phyloP scores from a whole-genome alignment of 2,797 vertebrate genomes.

The Acomys russatus region DNA sequence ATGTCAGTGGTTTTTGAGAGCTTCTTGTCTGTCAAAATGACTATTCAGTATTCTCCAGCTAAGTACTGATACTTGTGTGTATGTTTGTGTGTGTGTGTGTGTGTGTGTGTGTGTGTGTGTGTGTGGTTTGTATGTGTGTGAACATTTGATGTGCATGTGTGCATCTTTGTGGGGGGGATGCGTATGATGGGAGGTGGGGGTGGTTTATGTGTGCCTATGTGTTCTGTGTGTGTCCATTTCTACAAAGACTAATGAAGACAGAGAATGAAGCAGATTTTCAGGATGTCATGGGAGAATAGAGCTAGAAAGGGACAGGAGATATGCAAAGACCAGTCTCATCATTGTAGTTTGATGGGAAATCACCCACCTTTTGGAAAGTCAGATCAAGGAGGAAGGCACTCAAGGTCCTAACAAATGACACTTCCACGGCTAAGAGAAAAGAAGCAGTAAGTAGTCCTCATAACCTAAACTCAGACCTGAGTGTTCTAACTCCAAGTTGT shows the following conservation, averaged over 20 bases:
- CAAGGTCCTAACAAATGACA: background rate
- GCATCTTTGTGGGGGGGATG: background rate
- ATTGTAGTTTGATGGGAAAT: background rate
- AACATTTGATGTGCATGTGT: background rate
- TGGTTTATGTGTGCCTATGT: background rate
- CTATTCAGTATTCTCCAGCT: background rate
- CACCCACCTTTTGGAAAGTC: background rate
- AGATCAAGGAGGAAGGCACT: background rate
- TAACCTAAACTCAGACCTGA: background rate
- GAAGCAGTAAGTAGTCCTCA: background rate
- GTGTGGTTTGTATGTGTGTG: background rate
- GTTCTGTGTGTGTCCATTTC: background rate
- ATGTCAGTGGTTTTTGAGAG: conserved; percentile 36
- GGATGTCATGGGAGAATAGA: background rate
- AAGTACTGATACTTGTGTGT: background rate
- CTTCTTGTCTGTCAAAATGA: conserved; percentile 43
- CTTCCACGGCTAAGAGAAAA: background rate
- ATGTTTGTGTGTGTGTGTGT: background rate
- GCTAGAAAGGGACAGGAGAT: background rate
- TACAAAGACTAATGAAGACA: background rate
- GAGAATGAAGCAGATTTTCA: background rate
- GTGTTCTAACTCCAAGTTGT: background rate
- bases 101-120: background rate
- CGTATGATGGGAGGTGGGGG: background rate
- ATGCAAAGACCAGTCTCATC: background rate